phyloP scores from a whole-genome alignment of 1,140 invertebrate genomes.

The Caligus rogercresseyi region DNA sequence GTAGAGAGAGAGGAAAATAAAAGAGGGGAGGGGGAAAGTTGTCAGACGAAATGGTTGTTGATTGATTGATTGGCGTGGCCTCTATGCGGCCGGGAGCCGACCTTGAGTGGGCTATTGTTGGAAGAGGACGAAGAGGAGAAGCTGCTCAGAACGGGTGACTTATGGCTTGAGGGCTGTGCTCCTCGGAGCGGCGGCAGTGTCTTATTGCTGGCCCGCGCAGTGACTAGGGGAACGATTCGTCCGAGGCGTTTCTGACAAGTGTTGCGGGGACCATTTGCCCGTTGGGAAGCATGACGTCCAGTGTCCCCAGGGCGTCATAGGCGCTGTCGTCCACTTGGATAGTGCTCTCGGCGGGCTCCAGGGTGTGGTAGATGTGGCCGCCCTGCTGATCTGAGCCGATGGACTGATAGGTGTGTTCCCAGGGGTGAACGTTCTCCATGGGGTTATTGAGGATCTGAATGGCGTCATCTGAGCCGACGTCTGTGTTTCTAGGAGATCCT shows the following conservation, averaged over 20 bases:
- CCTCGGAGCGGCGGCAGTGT: not conserved
- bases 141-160: not conserved
- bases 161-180: not conserved
- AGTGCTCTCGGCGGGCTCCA: not conserved
- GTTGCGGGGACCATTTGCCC: slow-evolving; percentile 17
- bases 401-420: not conserved
- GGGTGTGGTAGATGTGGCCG: slow-evolving; percentile 15
- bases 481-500: slow-evolving; percentile 2
- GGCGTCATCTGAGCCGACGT: too few species aligned
- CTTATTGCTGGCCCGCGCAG: not conserved
- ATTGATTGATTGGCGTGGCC: too few species aligned
- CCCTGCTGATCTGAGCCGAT: not conserved
- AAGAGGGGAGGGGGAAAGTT: too few species aligned
- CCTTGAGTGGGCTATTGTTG: not conserved
- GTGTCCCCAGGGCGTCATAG: not conserved
- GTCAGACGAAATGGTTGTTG: too few species aligned
- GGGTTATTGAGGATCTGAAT: slow-evolving; percentile 6
- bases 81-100: too few species aligned
- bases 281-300: slow-evolving; percentile 18
- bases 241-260: slow-evolving; percentile 14
- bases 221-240: slow-evolving; percentile 14
- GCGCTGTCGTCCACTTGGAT: not conserved
- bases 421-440: not conserved
- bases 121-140: not conserved
- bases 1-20: too few species aligned